Conservation (phyloP, 2,797 vertebrate species). For the Megaceryle alcyon region DNA sequence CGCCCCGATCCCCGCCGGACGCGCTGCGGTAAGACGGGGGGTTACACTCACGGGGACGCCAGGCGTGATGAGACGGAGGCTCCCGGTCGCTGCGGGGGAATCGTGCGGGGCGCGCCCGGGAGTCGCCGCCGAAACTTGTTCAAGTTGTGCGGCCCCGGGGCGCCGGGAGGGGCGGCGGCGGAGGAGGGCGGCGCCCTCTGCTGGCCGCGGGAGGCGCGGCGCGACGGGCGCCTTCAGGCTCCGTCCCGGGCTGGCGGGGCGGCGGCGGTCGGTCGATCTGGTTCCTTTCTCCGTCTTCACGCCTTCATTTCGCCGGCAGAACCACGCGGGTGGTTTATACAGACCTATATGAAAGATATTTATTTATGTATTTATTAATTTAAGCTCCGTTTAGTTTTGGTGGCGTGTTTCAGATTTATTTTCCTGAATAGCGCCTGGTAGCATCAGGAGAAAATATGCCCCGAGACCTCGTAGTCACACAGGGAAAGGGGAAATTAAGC, state of each 20-base stretch:
- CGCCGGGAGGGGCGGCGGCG: not conserved
- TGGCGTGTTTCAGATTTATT: not conserved
- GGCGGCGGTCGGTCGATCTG: not conserved
- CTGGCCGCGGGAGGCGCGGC: not conserved
- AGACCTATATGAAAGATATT: no score
- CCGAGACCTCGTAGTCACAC: not conserved
- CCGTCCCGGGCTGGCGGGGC: no score
- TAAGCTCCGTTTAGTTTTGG: accelerated
- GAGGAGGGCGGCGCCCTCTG: constrained; percentile 63
- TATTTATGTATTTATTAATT: not conserved
- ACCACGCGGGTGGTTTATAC: accelerated
- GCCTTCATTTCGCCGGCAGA: accelerated
- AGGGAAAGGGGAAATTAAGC: not conserved
- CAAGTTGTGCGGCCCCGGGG: constrained; percentile 7
- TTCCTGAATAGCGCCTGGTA: accelerated
- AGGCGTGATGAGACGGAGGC: not conserved
- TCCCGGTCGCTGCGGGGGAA: no score
- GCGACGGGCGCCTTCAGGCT: not conserved
- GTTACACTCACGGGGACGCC: not conserved
- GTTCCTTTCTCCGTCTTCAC: not conserved
- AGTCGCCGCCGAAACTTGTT: constrained; percentile 51
- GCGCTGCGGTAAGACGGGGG: not conserved
- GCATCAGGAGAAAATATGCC: accelerated
- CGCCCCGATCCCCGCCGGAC: not conserved
- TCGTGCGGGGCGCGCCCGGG: not conserved